Conservation (phyloP, 2,797 vertebrate species). For the Cyprinella venusta region DNA sequence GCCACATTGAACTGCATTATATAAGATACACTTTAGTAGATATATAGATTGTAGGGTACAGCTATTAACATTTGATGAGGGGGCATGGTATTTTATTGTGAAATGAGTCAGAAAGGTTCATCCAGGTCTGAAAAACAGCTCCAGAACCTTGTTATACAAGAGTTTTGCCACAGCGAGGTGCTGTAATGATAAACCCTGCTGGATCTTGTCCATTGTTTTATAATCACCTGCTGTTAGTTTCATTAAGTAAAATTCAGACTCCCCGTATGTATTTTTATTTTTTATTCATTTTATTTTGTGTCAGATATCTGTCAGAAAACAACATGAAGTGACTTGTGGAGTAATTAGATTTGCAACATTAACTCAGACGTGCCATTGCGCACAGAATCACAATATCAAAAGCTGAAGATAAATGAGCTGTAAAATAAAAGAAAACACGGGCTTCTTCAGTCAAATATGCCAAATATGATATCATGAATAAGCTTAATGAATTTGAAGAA, state of each 20-base stretch:
- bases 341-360: constrained; percentile 33
- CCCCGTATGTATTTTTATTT: neutral
- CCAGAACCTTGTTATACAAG: constrained; percentile 17
- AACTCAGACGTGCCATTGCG: constrained; percentile 4
- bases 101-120: constrained; percentile 7
- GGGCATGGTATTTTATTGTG: neutral
- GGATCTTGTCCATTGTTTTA: constrained; percentile 12
- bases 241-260: constrained; percentile 8
- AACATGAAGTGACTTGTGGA: neutral
- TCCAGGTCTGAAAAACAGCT: neutral
- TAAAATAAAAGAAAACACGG: neutral
- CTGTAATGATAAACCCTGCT: constrained; percentile 35
- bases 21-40: constrained; percentile 12
- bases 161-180: constrained; percentile 40
- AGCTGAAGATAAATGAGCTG: neutral
- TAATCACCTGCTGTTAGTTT: neutral
- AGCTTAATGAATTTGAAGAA: neutral
- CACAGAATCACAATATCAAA: neutral
- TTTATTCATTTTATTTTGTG: neutral
- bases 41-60: constrained; percentile 5
- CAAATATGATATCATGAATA: neutral
- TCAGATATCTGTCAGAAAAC: constrained; percentile 24
- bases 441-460: neutral
- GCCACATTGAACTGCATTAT: constrained; percentile 21
- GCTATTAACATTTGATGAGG: constrained; percentile 22